These are phyloP conservation scores for Pogonophryne albipinna DNA, from an alignment of 2,797 vertebrate genomes.

Conservation along the genomic window DNA sequence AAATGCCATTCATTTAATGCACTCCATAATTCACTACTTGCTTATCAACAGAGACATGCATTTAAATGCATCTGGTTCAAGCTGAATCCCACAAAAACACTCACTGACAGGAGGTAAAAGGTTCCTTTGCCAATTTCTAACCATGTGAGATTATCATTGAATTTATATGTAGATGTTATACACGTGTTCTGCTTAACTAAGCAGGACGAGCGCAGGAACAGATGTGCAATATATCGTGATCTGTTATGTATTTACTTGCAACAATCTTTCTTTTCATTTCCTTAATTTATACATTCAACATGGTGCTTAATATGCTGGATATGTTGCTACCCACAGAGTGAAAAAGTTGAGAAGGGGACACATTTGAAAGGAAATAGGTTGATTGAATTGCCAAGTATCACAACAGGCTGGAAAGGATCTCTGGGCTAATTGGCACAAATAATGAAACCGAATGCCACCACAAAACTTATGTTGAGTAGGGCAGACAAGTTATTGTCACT, in stretches of 20 bases:
- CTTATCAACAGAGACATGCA: conserved; percentile 39
- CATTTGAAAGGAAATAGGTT: background rate
- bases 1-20: conserved; percentile 58
- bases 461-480: conserved; percentile 2
- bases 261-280: background rate
- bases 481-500: conserved; percentile 26
- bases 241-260: background rate
- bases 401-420: conserved; percentile 16
- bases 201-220: background rate
- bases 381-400: background rate
- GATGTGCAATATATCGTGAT: background rate
- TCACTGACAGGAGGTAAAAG: background rate
- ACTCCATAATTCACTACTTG: conserved; percentile 34
- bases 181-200: background rate
- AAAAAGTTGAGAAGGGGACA: conserved; percentile 6
- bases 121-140: background rate
- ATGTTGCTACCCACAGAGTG: background rate
- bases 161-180: background rate
- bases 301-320: background rate
- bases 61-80: conserved; percentile 36
- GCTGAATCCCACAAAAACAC: background rate
- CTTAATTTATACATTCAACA: background rate
- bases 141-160: background rate
- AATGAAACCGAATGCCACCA: conserved; percentile 18
- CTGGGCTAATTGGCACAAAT: conserved; percentile 44